These are phyloP conservation scores for Trichogramma pretiosum DNA, from an alignment of 1,140 invertebrate genomes.

Conservation along the genomic window DNA sequence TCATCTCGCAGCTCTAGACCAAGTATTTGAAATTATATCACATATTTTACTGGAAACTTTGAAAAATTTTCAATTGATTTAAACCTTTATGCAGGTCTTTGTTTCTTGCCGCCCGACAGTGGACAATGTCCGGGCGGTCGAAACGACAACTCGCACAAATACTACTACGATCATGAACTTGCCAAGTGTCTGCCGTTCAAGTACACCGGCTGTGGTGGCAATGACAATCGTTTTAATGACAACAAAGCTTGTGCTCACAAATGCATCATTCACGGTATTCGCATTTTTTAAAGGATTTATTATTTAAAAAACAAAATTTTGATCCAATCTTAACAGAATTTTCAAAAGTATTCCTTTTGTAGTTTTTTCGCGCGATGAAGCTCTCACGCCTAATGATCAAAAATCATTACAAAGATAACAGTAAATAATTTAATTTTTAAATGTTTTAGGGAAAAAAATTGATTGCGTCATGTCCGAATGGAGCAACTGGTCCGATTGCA, in stretches of 20 bases:
- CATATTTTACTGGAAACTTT: no score
- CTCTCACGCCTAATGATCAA: background rate
- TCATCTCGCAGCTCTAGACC: no score
- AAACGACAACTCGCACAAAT: background rate
- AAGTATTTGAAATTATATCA: no score
- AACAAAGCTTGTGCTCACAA: background rate
- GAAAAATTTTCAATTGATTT: no score
- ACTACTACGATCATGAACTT: background rate
- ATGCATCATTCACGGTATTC: background rate
- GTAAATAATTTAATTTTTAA: background rate
- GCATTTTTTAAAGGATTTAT: background rate
- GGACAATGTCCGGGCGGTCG: no score
- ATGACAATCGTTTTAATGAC: conserved; percentile 9
- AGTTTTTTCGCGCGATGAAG: background rate
- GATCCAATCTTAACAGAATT: no score
- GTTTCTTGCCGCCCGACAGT: no score
- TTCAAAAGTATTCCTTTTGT: no score
- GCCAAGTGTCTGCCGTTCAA: background rate
- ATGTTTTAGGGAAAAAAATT: conserved; percentile 3
- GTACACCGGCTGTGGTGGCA: conserved; percentile 12
- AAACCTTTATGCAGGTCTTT: no score
- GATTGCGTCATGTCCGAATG: conserved; percentile 9
- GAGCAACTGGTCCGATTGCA: conserved; percentile 6
- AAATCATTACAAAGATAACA: background rate
- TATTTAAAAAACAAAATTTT: no score